Base-by-base conservation (phyloP, 2,113 vertebrate species). In the Lontra canadensis region DNA sequence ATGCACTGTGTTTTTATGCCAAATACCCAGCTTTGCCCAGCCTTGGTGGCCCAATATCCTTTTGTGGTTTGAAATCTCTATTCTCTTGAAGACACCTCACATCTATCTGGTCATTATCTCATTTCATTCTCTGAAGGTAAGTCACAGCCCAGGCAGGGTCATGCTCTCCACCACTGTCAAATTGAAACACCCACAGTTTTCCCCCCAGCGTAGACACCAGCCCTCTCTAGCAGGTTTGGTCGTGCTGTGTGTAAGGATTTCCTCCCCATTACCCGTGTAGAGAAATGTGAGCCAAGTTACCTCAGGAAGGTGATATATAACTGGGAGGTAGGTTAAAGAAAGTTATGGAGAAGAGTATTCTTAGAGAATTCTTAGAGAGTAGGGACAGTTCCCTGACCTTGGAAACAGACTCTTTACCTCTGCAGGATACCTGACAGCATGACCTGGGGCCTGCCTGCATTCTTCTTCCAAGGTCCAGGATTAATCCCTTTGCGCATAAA, bases 1-100 rank as follows among this genome's bases (percentile, higher is more conserved):
- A 99, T 99, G 99, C 99, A 99, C 99, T 99, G 99, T 98, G 99
- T 99, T 98, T 99, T 99, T 99, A 99, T 99, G 98, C 99, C 99
- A 97, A 99, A 99, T 98, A 98, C 93, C 98, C 99, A 99, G 97
- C 99, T 99, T 80, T 99, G 99, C 98, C 99, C 99, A 39, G 99
- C 99, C 93, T 98, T 99, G 94, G 99, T 99, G 99, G 99, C 99
- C 89, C 99, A 99, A 99, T 99, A 99, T 99, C 99, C 99, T 99
- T 99, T 98, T 98, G 13, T 92, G 90, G 92, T 83, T 65, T 63
- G 95, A 95, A 95, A 82, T 96, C 81, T 61, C 76, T 71, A 0
- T 95, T 81, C 47, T 18, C 91, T 92, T 90, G 39, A 63, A 36
- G 31, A 67, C 52, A 0, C 39, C 1, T 0, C 11, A n/a, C 3